These are phyloP conservation scores for Acanthacorydalis orientalis DNA, from an alignment of 2,888 invertebrate species.

Conservation along the genomic window DNA sequence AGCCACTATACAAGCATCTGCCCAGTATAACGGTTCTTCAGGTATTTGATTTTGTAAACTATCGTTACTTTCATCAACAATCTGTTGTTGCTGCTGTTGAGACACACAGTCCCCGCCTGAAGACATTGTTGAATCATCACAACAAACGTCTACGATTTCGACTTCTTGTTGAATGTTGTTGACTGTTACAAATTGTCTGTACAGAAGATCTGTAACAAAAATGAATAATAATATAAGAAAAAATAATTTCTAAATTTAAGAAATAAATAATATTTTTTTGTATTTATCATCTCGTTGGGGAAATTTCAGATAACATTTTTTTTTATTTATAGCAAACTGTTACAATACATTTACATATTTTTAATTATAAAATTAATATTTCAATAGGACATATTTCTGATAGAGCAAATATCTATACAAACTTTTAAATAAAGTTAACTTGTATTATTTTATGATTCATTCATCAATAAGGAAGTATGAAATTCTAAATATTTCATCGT, in stretches of 20 bases:
- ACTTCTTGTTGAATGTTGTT: conserved; percentile 56
- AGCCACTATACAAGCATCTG: conserved; percentile 60
- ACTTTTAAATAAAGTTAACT: not conserved
- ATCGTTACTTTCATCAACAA: not conserved
- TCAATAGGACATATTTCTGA: too few relatives aligned
- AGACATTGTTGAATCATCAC: conserved; percentile 30
- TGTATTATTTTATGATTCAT: not conserved
- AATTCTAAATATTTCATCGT: too few relatives aligned
- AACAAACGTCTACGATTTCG: conserved; percentile 65
- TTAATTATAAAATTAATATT: too few relatives aligned
- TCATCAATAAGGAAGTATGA: too few relatives aligned
- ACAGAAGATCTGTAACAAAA: conserved; percentile 50
- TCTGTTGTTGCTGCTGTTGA: not conserved
- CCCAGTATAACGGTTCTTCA: conserved; percentile 51
- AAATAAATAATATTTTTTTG: too few relatives aligned
- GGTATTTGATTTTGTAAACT: conserved; percentile 21
- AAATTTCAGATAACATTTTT: too few relatives aligned
- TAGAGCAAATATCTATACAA: not conserved
- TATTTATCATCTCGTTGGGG: too few relatives aligned
- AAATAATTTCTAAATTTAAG: too few relatives aligned
- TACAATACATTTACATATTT: too few relatives aligned
- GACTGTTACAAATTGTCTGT: conserved; percentile 55
- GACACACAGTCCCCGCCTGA: not conserved
- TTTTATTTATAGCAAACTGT: too few relatives aligned
- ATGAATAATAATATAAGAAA: conserved; percentile 8